Evolutionary conservation across 2,113 vertebrate genomes (phyloP), one percentile per base, ranked within the genome.

Genomic region (Larimichthys polyactis): DNA sequence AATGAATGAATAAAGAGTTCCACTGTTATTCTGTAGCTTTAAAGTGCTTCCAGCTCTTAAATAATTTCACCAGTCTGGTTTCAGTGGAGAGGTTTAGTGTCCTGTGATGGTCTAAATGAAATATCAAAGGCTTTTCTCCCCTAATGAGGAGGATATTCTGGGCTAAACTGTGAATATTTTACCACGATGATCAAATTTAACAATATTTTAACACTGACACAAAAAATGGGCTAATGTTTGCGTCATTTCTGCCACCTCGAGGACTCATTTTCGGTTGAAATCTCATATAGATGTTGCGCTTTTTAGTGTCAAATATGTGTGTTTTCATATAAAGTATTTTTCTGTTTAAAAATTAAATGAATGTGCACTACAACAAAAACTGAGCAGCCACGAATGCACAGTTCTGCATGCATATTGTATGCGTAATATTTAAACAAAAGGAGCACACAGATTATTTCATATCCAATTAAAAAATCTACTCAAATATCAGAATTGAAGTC

Each of bases 61-160:
- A 82, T 89, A 60, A 82, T 84, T 82, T 75, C 71, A 22, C 2
- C 24, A 9, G 20, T 24, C 22, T 32, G 55, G 29, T 75, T 86
- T 71, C 63, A 74, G 44, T 48, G 57, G 67, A 70, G 79, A 62
- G 57, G 68, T 60, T 76, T 16, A 70, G 14, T 78, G 72, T 71
- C 68, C 73, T 49, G 27, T 24, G 54, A 83, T 51, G 71, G 55
- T 63, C 65, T 64, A 46, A 89, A 89, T 85, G 71, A 81, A 83
- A 74, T 83, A 83, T 87, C 44, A 84, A 81, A 83, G 68, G 24
- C 24, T 71, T 49, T 32, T 67, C 68, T 57, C 12, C 12, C 40
- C 60, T 84, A 86, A 84, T 78, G 72, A 82, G 78, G 48, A 75
- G 48, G 75, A 12, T 17, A 36, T 84, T 69, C 60, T 69, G 51